Evolutionary conservation across 2,888 invertebrate species (phyloP).

Genomic region (Cerceris rybyensis): DNA sequence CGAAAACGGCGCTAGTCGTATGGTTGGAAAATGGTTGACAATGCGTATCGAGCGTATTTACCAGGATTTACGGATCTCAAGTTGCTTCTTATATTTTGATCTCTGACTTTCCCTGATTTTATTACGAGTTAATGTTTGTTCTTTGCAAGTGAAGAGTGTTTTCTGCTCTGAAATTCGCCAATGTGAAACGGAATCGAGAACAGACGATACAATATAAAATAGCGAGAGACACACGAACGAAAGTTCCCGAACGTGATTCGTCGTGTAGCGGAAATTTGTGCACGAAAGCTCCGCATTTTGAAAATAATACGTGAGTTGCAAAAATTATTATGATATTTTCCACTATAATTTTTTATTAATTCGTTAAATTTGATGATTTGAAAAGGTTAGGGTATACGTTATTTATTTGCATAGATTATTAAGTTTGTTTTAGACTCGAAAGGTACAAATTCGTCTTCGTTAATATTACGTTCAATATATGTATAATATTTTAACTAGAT

Average conservation of each 20-base stretch:
- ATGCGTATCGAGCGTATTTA: constrained; percentile 33
- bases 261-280: constrained; percentile 40
- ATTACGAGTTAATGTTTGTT: constrained; percentile 8
- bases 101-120: constrained; percentile 20
- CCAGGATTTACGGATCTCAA: constrained; percentile 41
- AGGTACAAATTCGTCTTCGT: background rate
- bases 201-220: constrained; percentile 1
- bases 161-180: background rate
- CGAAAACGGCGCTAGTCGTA: constrained; percentile 14
- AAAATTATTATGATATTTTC: constrained; percentile 11
- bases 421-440: background rate
- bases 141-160: constrained; percentile 5
- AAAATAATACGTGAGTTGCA: constrained; percentile 44
- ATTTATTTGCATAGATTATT: background rate
- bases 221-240: constrained; percentile 31
- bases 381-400: constrained; percentile 42
- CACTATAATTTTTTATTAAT: background rate
- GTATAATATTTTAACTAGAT: no score
- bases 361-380: background rate
- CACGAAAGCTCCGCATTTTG: constrained; percentile 20
- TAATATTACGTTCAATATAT: background rate
- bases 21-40: constrained; percentile 28
- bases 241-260: constrained; percentile 56
- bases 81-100: constrained; percentile 22
- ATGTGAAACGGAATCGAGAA: background rate